These are phyloP conservation scores for Panulirus ornatus DNA, from an alignment of 1,140 invertebrate genomes.

Conservation along the genomic window DNA sequence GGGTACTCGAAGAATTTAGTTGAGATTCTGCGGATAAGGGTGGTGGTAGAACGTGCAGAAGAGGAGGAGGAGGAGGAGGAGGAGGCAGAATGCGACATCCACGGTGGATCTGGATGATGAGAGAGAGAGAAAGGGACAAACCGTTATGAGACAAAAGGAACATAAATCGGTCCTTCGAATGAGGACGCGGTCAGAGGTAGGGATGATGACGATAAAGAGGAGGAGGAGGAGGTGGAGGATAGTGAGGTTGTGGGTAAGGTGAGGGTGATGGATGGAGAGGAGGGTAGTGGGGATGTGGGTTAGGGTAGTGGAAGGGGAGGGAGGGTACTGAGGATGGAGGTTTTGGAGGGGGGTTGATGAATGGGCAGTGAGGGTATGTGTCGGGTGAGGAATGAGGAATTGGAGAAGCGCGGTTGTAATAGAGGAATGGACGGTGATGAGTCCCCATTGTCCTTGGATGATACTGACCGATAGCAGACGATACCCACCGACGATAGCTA, in stretches of 20 bases:
- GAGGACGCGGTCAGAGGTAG: background rate
- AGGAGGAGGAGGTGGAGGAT: background rate
- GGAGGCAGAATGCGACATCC: background rate
- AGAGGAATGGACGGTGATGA: too few relatives aligned
- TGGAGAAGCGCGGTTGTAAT: too few relatives aligned
- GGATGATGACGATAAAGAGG: background rate
- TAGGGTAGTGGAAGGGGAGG: too few relatives aligned
- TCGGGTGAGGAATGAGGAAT: too few relatives aligned
- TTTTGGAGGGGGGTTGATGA: too few relatives aligned
- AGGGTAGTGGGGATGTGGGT: background rate
- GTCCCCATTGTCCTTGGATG: too few relatives aligned
- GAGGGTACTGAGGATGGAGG: too few relatives aligned
- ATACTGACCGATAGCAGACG: too few relatives aligned
- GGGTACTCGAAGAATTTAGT: too few relatives aligned
- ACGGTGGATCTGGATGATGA: background rate
- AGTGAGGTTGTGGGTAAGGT: background rate
- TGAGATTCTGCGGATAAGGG: background rate
- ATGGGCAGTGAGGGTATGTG: too few relatives aligned
- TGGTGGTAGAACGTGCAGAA: background rate
- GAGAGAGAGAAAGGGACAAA: background rate
- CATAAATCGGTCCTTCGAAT: background rate
- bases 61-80: background rate
- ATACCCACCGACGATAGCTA: too few relatives aligned
- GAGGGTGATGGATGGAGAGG: background rate
- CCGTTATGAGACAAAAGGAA: background rate